Evolutionary conservation across 2,797 vertebrate species (phyloP).

Genomic region (Fundulus diaphanus): DNA sequence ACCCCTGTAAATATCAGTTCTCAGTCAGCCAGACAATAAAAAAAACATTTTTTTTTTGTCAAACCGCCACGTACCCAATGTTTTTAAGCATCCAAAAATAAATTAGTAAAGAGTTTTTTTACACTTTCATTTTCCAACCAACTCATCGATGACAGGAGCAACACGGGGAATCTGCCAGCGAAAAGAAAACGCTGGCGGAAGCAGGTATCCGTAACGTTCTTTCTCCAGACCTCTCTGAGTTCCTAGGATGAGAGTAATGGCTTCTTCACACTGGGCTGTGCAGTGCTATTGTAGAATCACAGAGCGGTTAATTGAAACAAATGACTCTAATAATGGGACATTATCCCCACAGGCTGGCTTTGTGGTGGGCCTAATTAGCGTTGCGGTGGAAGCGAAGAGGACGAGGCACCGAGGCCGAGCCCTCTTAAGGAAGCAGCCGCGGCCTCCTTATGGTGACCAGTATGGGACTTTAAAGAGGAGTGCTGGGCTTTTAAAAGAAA

Average conservation of each 20-base stretch:
- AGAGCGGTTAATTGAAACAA: conserved; percentile 99
- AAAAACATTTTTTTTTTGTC: not conserved
- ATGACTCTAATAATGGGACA: conserved; percentile 99
- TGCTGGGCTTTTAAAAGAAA: not conserved
- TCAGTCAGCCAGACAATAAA: conserved; percentile 18
- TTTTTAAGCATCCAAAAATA: conserved; percentile 15
- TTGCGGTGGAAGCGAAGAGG: conserved; percentile 84
- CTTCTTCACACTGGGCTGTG: conserved; percentile 91
- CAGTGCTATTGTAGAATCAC: conserved; percentile 98
- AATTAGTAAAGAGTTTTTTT: conserved; percentile 17
- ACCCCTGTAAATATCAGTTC: conserved; percentile 39
- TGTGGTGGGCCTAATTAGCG: conserved; percentile 99
- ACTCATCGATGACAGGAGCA: conserved; percentile 32
- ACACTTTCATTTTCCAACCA: conserved; percentile 11
- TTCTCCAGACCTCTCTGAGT: conserved; percentile 64
- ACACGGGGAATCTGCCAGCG: conserved; percentile 35
- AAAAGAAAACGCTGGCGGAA: conserved; percentile 31
- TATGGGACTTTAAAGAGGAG: conserved; percentile 38
- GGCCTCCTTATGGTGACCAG: conserved; percentile 58
- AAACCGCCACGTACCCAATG: conserved; percentile 5
- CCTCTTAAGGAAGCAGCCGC: conserved; percentile 86
- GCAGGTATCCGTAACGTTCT: conserved; percentile 61
- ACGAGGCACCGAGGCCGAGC: conserved; percentile 85
- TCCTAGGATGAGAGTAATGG: conserved; percentile 92
- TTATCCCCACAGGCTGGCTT: conserved; percentile 98